Conservation (phyloP, 2,888 invertebrate species). For the Microplitis deprimator region DNA sequence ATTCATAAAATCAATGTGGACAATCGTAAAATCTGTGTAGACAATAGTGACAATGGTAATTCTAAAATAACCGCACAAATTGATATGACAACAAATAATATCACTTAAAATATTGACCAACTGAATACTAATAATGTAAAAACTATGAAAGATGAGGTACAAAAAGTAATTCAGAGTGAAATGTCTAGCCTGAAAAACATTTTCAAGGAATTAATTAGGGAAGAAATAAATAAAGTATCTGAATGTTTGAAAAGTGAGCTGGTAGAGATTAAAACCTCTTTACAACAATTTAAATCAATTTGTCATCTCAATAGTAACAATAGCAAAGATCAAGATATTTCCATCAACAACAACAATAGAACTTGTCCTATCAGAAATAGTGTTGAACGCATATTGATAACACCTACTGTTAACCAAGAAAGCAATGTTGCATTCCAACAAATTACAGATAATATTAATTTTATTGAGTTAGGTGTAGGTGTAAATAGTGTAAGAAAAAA, state of each 20-base stretch:
- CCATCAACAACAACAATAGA: not conserved
- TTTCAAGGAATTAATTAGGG: not conserved
- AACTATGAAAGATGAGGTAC: not conserved
- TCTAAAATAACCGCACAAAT: not conserved
- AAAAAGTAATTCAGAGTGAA: not conserved
- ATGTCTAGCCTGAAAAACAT: not conserved
- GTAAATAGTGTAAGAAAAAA: not conserved
- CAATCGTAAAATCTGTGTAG: not conserved
- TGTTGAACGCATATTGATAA: not conserved
- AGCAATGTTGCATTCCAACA: slow-evolving; percentile 2
- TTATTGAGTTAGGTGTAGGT: slow-evolving; percentile 7
- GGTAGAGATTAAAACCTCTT: not conserved
- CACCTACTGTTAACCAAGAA: not conserved
- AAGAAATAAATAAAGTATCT: not conserved
- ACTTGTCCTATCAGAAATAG: not conserved
- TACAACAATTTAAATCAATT: not conserved
- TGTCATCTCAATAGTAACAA: not conserved
- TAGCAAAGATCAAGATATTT: not conserved
- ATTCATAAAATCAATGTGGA: not conserved
- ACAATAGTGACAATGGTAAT: not conserved
- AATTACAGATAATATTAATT: slow-evolving; percentile 2
- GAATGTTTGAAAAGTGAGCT: not conserved
- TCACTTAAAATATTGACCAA: not conserved
- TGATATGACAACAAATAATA: not conserved
- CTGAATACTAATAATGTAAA: not conserved